Base-by-base conservation (phyloP, 2,888 invertebrate genomes). In the Conchocele bisecta region DNA sequence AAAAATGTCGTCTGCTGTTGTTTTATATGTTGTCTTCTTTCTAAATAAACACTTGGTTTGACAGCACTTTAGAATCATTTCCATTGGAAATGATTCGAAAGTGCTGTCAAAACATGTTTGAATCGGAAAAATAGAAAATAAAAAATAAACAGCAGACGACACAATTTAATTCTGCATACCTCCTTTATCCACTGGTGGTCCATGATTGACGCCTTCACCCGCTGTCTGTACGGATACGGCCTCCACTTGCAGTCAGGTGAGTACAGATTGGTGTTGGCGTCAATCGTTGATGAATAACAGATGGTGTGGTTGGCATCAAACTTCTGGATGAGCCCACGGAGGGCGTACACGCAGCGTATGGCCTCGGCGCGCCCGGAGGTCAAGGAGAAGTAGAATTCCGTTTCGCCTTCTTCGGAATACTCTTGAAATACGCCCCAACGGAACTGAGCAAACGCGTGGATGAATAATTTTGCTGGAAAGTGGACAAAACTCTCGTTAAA, bases 381-480 rank as follows among this genome's bases (percentile, higher is more conserved):
- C 3, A 85, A 76, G 0, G 85, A 88, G 59, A 84, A 82, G 65
- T 86, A 87, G 67, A 83, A 87, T 26, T 75, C 70, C 15, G 67
- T 70, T 48, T 85, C 86, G 1, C 82, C 86, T 3, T 65, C 69
- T 46, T 80, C 79, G 0, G 85, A 81, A 35, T 83, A 84, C 51
- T 86, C 83, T 37, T 86, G 83, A 67, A 82, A 85, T 57, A 86
- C 83, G 68, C 84, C 86, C 82, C 86, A 86, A 39, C 85, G 75
- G 64, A 83, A 87, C 51, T 79, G 84, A 1, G 82, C 86, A 81
- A 85, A 88, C 31, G 86, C 85, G 67, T 87, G 88, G 5, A 86
- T 73, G 17, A 88, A 66, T 26, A 82, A 75, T 57, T 81, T 82
- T 15, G 73, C 85, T 86, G 72, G 6, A 66, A 69, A 1, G n/a